Evolutionary conservation across 2,797 vertebrate genomes (phyloP).

Genomic region (Brachyalestes nurse): DNA sequence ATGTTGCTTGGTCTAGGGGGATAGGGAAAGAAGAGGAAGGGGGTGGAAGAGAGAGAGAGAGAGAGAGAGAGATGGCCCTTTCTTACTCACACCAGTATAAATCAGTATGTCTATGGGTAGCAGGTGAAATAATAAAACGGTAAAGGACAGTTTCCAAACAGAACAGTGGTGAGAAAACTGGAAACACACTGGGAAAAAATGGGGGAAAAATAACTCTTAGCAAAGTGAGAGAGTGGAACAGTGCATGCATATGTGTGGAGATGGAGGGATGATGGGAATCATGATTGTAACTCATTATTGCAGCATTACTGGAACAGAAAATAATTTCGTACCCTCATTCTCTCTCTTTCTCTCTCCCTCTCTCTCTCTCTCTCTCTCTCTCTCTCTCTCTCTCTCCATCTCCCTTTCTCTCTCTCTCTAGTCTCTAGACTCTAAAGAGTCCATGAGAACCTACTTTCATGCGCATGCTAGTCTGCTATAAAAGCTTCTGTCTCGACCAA

Average conservation of each 20-base stretch:
- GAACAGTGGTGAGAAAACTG: conserved; percentile 45
- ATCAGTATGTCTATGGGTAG: conserved; percentile 63
- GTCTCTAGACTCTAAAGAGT: too few relatives aligned
- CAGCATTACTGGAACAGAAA: not conserved
- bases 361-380: conserved; percentile 31
- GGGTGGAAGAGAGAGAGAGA: not conserved
- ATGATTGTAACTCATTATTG: not conserved
- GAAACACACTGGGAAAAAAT: conserved; percentile 37
- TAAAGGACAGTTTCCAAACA: conserved; percentile 55
- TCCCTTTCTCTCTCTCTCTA: not conserved
- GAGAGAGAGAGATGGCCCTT: conserved; percentile 13
- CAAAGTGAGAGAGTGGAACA: conserved; percentile 39
- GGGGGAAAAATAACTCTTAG: conserved; percentile 54
- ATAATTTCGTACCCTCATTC: not conserved
- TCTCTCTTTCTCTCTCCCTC: conserved; percentile 11
- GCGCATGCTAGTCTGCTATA: not conserved
- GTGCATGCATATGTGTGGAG: conserved; percentile 33
- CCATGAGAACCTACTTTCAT: not conserved
- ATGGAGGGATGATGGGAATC: conserved; percentile 3
- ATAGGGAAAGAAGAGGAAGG: not conserved
- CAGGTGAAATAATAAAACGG: conserved; percentile 72
- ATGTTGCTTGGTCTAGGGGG: conserved; percentile 43
- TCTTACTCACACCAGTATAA: conserved; percentile 58
- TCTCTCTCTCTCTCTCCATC: not conserved
- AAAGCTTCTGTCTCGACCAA: conserved; percentile 1